Conservation (phyloP, 2,797 vertebrate genomes). For the Tokudaia muenninki region DNA sequence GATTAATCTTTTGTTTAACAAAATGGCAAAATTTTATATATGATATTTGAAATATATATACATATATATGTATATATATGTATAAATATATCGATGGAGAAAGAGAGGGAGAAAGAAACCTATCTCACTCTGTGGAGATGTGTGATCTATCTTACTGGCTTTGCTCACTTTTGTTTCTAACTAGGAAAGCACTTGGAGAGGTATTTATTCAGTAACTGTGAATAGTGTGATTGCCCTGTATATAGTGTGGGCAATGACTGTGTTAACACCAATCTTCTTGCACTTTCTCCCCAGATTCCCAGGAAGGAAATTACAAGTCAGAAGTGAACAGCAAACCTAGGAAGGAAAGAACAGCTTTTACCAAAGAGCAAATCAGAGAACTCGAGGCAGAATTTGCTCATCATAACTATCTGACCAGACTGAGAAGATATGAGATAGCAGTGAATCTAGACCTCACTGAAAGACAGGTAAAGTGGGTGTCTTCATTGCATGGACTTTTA, state of each 20-base stretch:
- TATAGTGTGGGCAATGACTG: too few relatives aligned
- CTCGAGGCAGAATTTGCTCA: constrained; percentile 99
- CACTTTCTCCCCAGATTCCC: constrained; percentile 93
- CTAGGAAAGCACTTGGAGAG: not conserved
- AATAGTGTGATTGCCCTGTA: constrained; percentile 26
- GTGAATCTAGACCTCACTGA: constrained; percentile 99
- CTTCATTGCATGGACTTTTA: not conserved
- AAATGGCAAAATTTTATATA: constrained; percentile 33
- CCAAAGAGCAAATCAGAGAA: constrained; percentile 99
- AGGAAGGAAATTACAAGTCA: constrained; percentile 98
- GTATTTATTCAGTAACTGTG: not conserved
- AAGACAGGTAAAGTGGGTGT: constrained; percentile 94
- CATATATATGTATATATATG: too few relatives aligned
- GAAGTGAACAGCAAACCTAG: constrained; percentile 98
- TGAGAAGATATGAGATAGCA: constrained; percentile 98
- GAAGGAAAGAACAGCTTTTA: constrained; percentile 99
- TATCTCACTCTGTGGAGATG: not conserved
- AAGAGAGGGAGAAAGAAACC: not conserved
- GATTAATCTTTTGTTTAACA: not conserved
- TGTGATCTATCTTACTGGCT: not conserved
- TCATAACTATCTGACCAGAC: constrained; percentile 99
- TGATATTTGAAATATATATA: not conserved
- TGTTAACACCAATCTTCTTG: constrained; percentile 81
- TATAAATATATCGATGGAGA: too few relatives aligned
- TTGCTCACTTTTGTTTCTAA: not conserved